Base-by-base conservation (phyloP, 2,113 vertebrate genomes). In the Xenopus borealis region DNA sequence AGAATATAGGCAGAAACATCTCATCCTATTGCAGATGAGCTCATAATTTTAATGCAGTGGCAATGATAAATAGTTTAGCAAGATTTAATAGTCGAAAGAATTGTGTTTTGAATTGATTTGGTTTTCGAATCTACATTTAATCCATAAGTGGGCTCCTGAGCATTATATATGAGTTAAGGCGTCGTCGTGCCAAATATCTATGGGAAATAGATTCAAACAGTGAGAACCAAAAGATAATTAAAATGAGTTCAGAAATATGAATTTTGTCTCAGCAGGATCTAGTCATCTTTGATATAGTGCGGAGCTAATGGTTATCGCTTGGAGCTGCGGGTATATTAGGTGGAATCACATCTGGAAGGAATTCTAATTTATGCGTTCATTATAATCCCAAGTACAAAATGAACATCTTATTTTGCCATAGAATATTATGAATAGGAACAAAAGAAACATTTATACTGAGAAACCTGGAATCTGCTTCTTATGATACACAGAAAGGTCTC, bases 221-320 rank as follows among this genome's bases (percentile, higher is more conserved):
- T 64, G 23, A 30, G 47, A 64, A 77, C 46, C 74, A 68, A 58
- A 40, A 77, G 74, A 70, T 77, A 77, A 77, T 77, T 77, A 77
- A 77, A 77, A 44, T 45, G 67, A 77, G 74, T 77, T 77, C 74
- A 77, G 74, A 77, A 70, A 77, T 77, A 69, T 69, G 74, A 70
- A 77, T 77, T 77, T 70, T 50, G 23, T 40, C 44, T 52, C 66
- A 69, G 65, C 73, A 66, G 62, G 45, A 75, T 75, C 18, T 23
- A 70, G 74, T 77, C 74, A 77, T 40, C 13, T 64, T 77, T 77
- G 74, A 77, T 77, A 77, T 77, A 77, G 74, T 77, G 74, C 40
- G 46, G 46, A 64, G 66, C 66, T 77, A 77, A 77, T 77, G 74
- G 74, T 62, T 57, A 30, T 75, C 73, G 19, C 46, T 55, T 20